These are phyloP conservation scores for Lathamus discolor DNA, from an alignment of 2,113 vertebrate genomes.

Conservation along the genomic window DNA sequence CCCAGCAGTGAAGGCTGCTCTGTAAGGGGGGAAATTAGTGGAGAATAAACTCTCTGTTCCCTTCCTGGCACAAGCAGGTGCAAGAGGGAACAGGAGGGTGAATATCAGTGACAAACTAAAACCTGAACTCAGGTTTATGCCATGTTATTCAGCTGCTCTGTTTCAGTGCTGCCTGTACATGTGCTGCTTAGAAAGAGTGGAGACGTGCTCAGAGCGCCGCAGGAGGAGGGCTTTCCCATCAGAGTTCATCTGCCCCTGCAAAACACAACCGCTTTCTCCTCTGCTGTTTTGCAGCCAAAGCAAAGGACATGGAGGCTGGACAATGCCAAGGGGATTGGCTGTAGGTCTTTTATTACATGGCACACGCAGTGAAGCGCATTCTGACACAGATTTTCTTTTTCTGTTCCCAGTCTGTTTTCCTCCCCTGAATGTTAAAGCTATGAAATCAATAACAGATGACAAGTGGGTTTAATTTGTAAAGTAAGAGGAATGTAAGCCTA, in stretches of 20 bases:
- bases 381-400: not conserved
- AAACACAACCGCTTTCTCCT: not conserved
- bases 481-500: conserved; percentile 38
- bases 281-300: not conserved
- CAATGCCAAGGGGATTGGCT: not conserved
- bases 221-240: rapidly evolving
- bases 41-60: not conserved
- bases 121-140: not conserved
- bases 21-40: not conserved
- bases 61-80: not conserved
- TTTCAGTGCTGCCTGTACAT: rapidly evolving
- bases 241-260: not conserved
- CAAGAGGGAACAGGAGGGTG: not conserved
- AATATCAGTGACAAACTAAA: not conserved
- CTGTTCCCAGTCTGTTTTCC: not conserved
- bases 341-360: not conserved
- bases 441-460: conserved; percentile 45
- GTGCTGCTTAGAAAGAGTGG: not conserved
- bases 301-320: not conserved
- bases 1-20: not conserved
- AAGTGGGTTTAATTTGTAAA: conserved; percentile 44
- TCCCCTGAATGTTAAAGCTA: not conserved
- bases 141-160: not conserved
- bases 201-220: rapidly evolving
- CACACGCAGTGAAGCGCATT: not conserved